Base-by-base conservation (phyloP, 2,797 vertebrate genomes). In the Glyptemys insculpta region DNA sequence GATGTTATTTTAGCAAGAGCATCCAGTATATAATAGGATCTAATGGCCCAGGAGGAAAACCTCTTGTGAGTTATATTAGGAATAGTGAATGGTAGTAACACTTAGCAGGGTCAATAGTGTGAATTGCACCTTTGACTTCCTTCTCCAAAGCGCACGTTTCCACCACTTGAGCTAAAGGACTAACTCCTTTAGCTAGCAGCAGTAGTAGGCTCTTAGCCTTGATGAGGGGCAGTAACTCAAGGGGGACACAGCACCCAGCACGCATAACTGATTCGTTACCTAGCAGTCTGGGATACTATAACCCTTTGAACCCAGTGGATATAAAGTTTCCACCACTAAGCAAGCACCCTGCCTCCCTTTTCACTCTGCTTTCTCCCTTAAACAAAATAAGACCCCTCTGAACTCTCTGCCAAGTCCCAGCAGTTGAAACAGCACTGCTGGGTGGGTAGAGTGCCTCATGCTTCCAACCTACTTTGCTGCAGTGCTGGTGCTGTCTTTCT, bases 31-130 rank as follows among this genome's bases (percentile, higher is more conserved):
- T 44, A 76, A 41, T 44, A 52, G 79, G 53, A 5, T 83, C 31
- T 37, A 37, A 1, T 2, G 34, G 76, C 49, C 1, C 0, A 0
- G 27, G 12, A 25, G 56, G 21, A 27, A 79, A 62, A 84, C 81
- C 19, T 65, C 89, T 31, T 0, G 1, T 56, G 27, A 0, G 5
- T 72, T 8, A 49, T 29, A 18, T 21, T 27, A 25, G 0, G 23
- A 56, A 41, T 3, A 18, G 49, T 4, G 1, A 25, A 49, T 0
- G n/a, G 1, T 0, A 0, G 56, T 52, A 79, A 68, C 72, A 34
- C 41, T 5, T 80, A 81, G 47, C 76, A 8, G 21, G 12, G 23
- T 76, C 41, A 47, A 29, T 29, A 16, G 25, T 16, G 11, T 15
- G 74, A 29, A 15, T 8, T 15, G 41, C 47, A 27, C 14, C 14